Conservation (phyloP, 2,888 invertebrate species). For the Machimus rusticus region DNA sequence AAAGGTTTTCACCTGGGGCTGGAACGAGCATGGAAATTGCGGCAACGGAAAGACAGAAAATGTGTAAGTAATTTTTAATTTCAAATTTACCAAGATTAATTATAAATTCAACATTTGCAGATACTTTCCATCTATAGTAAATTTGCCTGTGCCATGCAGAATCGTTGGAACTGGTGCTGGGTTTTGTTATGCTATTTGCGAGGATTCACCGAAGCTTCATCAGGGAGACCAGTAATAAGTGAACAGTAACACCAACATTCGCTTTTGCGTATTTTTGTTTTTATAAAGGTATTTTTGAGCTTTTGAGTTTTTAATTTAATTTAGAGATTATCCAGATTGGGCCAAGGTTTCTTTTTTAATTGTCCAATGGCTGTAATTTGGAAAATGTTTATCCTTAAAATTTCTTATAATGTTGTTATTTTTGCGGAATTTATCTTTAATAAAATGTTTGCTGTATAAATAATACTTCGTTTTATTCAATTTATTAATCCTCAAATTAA, state of each 20-base stretch:
- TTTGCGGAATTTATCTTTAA: background rate
- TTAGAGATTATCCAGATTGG: background rate
- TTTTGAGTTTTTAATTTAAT: background rate
- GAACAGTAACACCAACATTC: background rate
- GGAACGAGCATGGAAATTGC: slow-evolving; percentile 91
- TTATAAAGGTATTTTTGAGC: background rate
- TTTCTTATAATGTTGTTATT: background rate
- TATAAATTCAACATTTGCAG: slow-evolving; percentile 49
- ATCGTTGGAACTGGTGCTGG: slow-evolving; percentile 59
- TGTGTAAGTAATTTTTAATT: slow-evolving; percentile 53
- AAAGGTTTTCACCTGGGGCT: slow-evolving; percentile 81
- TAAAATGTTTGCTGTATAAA: background rate
- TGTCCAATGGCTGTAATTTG: background rate
- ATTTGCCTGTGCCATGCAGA: slow-evolving; percentile 54
- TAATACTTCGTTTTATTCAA: background rate
- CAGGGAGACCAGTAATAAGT: background rate
- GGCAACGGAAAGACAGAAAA: slow-evolving; percentile 68
- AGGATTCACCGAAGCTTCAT: slow-evolving; percentile 24
- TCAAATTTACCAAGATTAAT: background rate
- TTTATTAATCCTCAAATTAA: background rate
- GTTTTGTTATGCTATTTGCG: slow-evolving; percentile 59
- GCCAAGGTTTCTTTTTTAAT: background rate
- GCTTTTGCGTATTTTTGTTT: background rate
- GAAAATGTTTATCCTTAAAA: background rate
- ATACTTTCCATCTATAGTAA: slow-evolving; percentile 54